Evolutionary conservation across 2,797 vertebrate genomes (phyloP).

Genomic region (Cygnus olor): DNA sequence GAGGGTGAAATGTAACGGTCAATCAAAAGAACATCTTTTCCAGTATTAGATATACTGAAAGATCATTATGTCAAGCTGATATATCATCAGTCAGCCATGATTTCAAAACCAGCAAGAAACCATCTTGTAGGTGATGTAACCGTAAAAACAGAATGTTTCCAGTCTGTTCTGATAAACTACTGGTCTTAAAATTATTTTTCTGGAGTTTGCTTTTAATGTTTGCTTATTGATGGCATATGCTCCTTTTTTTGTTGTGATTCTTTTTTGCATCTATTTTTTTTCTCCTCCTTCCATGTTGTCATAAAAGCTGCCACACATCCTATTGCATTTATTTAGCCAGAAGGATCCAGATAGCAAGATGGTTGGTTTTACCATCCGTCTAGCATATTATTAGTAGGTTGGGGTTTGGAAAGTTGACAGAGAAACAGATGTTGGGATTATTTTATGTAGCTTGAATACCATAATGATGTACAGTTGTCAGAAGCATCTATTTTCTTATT

Average conservation of each 20-base stretch:
- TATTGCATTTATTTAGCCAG: conserved; percentile 45
- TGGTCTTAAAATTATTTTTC: not conserved
- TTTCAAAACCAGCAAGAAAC: conserved; percentile 4
- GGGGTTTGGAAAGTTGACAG: conserved; percentile 70
- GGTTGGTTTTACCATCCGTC: conserved; percentile 34
- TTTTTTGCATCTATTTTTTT: conserved; percentile 27
- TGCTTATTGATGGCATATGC: conserved; percentile 32
- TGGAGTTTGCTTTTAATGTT: conserved; percentile 42
- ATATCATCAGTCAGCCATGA: not conserved
- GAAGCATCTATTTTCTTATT: conserved; percentile 57
- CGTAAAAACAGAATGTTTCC: not conserved
- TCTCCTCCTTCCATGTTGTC: conserved; percentile 26
- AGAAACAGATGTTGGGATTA: conserved; percentile 75
- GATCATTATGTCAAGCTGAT: not conserved
- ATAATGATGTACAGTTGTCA: conserved; percentile 65
- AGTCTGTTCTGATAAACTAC: conserved; percentile 8
- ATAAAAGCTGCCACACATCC: conserved; percentile 51
- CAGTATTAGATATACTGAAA: not conserved
- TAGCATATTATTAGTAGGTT: conserved; percentile 70
- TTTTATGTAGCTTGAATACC: conserved; percentile 55
- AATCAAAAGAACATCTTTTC: not conserved
- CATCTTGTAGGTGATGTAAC: not conserved
- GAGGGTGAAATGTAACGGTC: not conserved
- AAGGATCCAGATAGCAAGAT: conserved; percentile 28
- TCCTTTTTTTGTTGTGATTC: not conserved